Percentiles rank a stretch among this genome's conserved stretches.
phyloP scores from a whole-genome alignment of 2,797 vertebrate genomes.

The Poecilia gillii region DNA sequence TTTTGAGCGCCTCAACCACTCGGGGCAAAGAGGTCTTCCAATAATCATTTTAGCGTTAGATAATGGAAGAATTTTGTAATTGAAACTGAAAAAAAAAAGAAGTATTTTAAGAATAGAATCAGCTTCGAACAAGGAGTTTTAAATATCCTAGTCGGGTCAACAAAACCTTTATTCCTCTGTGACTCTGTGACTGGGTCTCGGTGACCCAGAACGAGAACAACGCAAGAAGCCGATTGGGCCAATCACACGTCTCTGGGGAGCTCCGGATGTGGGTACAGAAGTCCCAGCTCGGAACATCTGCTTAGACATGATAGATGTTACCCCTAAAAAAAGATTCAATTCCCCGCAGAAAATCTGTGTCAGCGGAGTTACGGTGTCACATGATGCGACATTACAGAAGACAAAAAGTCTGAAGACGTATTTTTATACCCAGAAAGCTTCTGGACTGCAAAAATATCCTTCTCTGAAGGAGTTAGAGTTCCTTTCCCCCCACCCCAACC shows the following conservation, averaged over 20 bases:
- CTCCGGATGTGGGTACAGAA: slow-evolving; percentile 35
- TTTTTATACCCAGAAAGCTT: slow-evolving; percentile 13
- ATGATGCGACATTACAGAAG: background rate
- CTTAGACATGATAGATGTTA: slow-evolving; percentile 66
- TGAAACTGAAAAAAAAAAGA: background rate
- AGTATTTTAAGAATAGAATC: slow-evolving; percentile 10
- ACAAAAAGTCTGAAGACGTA: slow-evolving; percentile 14
- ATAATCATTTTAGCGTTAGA: slow-evolving; percentile 9
- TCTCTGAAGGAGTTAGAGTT: slow-evolving; percentile 7
- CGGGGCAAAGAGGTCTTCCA: background rate
- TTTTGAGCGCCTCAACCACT: background rate
- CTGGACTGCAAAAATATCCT: background rate
- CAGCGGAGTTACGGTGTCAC: slow-evolving; percentile 47
- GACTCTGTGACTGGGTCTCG: too few relatives aligned
- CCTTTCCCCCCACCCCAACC: background rate
- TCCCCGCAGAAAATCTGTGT: slow-evolving; percentile 48
- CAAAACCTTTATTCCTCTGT: slow-evolving; percentile 31
- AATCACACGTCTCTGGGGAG: slow-evolving; percentile 43
- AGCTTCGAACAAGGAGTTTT: slow-evolving; percentile 16
- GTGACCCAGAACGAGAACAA: slow-evolving; percentile 67
- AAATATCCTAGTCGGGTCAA: slow-evolving; percentile 28
- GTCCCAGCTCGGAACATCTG: slow-evolving; percentile 61
- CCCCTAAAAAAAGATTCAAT: slow-evolving; percentile 39
- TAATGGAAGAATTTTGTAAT: slow-evolving; percentile 23
- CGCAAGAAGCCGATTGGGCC: slow-evolving; percentile 35